Percentiles rank a stretch among this genome's conserved stretches.
These are phyloP conservation scores for Mycetomoellerius zeteki DNA, from an alignment of 1,140 invertebrate species.

Conservation along the genomic window DNA sequence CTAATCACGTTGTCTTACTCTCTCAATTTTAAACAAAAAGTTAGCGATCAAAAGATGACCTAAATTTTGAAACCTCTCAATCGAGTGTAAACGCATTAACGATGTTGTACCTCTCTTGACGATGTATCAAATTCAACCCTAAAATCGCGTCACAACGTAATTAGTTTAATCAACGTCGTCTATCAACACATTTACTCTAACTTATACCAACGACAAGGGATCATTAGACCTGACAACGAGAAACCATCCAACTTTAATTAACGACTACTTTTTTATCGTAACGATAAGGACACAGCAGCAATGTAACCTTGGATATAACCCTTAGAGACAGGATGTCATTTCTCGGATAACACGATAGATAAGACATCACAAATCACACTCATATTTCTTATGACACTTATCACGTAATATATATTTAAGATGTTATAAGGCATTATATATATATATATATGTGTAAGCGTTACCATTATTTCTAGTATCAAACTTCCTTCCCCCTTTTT, in stretches of 20 bases:
- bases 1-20: background rate
- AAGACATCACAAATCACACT: slow-evolving; percentile 25
- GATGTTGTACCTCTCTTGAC: background rate
- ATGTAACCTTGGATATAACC: slow-evolving; percentile 13
- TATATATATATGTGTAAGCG: background rate
- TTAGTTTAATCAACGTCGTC: slow-evolving; percentile 32
- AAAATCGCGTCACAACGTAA: slow-evolving; percentile 13
- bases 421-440: background rate
- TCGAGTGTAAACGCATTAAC: slow-evolving; percentile 4
- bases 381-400: slow-evolving; percentile 24
- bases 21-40: background rate
- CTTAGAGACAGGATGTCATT: slow-evolving; percentile 25
- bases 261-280: slow-evolving; percentile 18
- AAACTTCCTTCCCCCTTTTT: background rate
- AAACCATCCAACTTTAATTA: slow-evolving; percentile 16
- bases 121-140: slow-evolving; percentile 16
- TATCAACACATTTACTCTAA: slow-evolving; percentile 23
- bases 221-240: background rate
- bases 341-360: slow-evolving; percentile 25
- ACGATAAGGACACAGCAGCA: background rate
- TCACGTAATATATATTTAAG: slow-evolving; percentile 12
- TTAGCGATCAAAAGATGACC: slow-evolving; percentile 11
- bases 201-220: background rate
- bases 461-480: background rate
- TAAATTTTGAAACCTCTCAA: background rate